These are phyloP conservation scores for Podilymbus podiceps DNA, from an alignment of 2,113 vertebrate species.

Conservation along the genomic window DNA sequence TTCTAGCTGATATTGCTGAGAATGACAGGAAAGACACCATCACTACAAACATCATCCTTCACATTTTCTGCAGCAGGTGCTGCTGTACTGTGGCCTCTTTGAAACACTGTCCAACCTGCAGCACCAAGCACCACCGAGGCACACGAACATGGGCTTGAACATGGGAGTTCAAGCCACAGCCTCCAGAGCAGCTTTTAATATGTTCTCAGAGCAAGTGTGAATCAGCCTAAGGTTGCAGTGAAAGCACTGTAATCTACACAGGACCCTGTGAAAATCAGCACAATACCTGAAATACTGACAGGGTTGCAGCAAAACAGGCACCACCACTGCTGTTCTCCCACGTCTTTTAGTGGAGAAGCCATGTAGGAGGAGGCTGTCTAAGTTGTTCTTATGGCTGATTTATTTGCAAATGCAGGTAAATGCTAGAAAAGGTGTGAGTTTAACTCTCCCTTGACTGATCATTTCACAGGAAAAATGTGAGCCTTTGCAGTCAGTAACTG, in stretches of 20 bases:
- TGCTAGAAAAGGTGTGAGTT: background rate
- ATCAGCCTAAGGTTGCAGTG: background rate
- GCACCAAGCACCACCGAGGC: background rate
- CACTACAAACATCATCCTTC: background rate
- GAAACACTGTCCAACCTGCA: background rate
- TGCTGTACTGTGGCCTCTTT: background rate
- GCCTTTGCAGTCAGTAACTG: background rate
- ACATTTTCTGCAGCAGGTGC: background rate
- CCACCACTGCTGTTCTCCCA: background rate
- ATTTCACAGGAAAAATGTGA: background rate
- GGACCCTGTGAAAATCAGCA: background rate
- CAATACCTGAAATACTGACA: background rate
- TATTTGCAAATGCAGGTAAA: constrained; percentile 59
- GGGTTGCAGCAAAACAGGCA: background rate
- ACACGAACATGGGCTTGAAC: background rate
- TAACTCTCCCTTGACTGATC: background rate
- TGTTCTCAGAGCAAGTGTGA: background rate
- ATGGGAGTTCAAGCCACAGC: background rate
- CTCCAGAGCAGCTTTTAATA: background rate
- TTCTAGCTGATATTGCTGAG: background rate
- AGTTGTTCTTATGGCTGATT: constrained; percentile 50
- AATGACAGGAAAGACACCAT: background rate
- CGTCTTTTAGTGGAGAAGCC: constrained; percentile 20
- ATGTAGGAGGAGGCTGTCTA: constrained; percentile 48
- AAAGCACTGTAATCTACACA: background rate